phyloP scores from a whole-genome alignment of 2,888 invertebrate genomes.

The Tryphoninae sp. region DNA sequence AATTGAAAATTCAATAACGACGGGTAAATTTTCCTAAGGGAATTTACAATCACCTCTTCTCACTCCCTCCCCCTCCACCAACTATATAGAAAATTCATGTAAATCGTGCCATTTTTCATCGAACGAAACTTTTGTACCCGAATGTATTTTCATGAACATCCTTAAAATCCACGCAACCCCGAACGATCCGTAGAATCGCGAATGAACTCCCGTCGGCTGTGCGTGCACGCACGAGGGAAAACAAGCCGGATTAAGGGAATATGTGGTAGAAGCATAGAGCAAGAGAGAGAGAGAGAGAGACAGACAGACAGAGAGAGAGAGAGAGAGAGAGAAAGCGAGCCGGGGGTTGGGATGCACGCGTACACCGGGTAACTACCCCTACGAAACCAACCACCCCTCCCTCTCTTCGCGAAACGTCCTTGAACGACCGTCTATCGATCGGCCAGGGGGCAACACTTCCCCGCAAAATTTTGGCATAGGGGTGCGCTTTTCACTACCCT shows the following conservation, averaged over 20 bases:
- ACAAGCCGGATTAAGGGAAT: constrained; percentile 53
- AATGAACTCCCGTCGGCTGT: constrained; percentile 41
- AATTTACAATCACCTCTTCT: too few species aligned
- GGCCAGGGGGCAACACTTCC: constrained; percentile 63
- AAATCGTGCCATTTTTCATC: too few species aligned
- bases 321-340: neutral
- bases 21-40: too few species aligned
- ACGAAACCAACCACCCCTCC: constrained; percentile 18
- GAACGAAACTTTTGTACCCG: too few species aligned
- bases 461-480: constrained; percentile 51
- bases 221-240: constrained; percentile 40
- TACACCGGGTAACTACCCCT: constrained; percentile 8
- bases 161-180: constrained; percentile 53
- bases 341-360: neutral
- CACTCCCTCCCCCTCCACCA: neutral
- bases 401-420: constrained; percentile 62
- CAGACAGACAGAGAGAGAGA: neutral
- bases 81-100: neutral
- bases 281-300: neutral
- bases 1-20: too few species aligned
- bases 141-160: constrained; percentile 9
- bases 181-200: constrained; percentile 40
- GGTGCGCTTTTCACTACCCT: constrained; percentile 60
- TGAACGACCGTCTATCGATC: constrained; percentile 65
- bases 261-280: constrained; percentile 17